Evolutionary conservation across 2,797 vertebrate genomes (phyloP), one percentile per base, ranked within the genome.

Genomic region (Trachops cirrhosus): DNA sequence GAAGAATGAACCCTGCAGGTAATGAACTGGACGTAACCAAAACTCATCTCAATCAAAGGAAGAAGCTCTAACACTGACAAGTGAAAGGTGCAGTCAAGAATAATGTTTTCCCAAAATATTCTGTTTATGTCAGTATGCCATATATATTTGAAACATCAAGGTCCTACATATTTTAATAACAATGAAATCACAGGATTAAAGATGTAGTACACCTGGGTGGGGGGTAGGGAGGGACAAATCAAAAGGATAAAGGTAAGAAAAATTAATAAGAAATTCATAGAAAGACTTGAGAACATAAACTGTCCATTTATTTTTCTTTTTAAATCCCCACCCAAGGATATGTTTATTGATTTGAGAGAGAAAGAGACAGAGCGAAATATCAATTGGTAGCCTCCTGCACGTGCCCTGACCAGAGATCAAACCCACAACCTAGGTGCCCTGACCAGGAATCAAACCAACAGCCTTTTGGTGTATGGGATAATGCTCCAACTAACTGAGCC

Each of bases 31-130:
- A 98, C 89, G 96, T 97, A 21, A 97, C 98, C 68, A 98, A 97
- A 97, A 86, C 95, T 92, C 97, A 98, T 75, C 98, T 99, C 95
- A 97, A 97, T 89, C 97, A 29, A 98, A 98, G 96, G 98, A 99
- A 97, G 99, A 99, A 96, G 97, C 98, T 22, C 94, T 74, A 93
- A 96, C 97, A 83, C 93, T 99, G 97, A 98, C 98, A 95, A 98
- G 98, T 96, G 98, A 99, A 94, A 99, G 99, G 99, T 99, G 93
- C 83, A 22, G 59, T 86, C n/a, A 54, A 93, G 34, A 77, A 48
- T 77, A 77, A 79, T 89, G 87, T 73, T 83, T 96, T 79, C 19
- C 37, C 78, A 91, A 71, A 77, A 44, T 62, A 34, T 21, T 85
- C 93, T 86, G 37, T 84, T 79, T 92, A 85, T 90, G 5, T 75